A percentile compares a stretch with the other conserved stretches of the same genome.
Conservation (phyloP, 2,113 vertebrate genomes). For the Chroicocephalus ridibundus region DNA sequence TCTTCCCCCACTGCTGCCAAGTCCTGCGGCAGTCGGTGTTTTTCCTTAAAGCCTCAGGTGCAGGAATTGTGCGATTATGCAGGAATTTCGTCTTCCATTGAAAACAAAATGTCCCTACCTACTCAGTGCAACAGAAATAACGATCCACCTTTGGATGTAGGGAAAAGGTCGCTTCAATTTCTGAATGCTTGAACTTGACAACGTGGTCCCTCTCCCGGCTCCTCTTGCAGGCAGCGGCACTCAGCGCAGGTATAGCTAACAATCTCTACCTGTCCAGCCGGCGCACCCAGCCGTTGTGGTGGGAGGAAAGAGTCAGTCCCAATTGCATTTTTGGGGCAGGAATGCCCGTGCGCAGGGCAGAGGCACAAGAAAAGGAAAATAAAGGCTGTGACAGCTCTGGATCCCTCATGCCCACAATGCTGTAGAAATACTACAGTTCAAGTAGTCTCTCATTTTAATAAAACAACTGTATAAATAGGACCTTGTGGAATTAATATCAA, state of each 20-base stretch:
- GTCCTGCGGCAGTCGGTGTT: background rate
- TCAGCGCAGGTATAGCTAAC: background rate
- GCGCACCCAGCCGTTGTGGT: background rate
- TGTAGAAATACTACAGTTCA: background rate
- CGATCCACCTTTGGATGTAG: background rate
- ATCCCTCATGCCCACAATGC: background rate
- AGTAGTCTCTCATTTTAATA: background rate
- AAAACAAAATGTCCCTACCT: background rate
- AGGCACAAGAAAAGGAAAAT: background rate
- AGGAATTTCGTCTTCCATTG: background rate
- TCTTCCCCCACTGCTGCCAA: constrained; percentile 41
- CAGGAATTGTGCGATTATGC: background rate
- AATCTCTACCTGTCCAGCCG: background rate
- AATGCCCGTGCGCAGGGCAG: background rate
- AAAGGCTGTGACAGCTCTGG: background rate
- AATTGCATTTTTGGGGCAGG: background rate
- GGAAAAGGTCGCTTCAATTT: background rate
- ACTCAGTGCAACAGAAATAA: background rate
- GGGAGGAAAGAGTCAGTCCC: background rate
- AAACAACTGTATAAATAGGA: background rate
- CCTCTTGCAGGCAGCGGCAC: background rate
- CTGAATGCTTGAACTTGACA: background rate
- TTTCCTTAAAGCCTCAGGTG: constrained; percentile 44
- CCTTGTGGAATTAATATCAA: background rate
- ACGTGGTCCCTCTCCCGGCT: background rate